These are phyloP conservation scores for Protosalanx chinensis DNA, from an alignment of 2,797 vertebrate species.

Conservation along the genomic window DNA sequence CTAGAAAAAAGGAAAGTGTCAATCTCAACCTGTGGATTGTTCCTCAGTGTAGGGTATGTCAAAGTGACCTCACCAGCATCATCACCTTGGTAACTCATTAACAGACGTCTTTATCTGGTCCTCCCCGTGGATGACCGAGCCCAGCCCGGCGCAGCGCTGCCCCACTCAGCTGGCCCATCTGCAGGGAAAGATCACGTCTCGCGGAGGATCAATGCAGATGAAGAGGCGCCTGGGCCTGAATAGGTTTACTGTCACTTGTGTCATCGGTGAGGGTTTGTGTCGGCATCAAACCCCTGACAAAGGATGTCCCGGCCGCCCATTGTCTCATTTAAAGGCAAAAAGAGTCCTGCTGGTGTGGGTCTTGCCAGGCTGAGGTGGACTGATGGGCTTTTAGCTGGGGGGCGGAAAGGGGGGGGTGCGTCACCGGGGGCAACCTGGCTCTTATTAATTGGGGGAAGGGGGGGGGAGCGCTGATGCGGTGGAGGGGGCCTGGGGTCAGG, in stretches of 20 bases:
- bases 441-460: constrained; percentile 60
- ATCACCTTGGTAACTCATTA: constrained; percentile 1
- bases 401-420: constrained; percentile 57
- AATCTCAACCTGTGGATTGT: constrained; percentile 4
- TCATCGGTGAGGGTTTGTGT: constrained; percentile 55
- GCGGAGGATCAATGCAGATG: constrained; percentile 49
- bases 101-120: background rate
- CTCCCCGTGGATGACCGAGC: background rate
- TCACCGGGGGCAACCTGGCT: constrained; percentile 74
- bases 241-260: constrained; percentile 68
- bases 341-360: constrained; percentile 56
- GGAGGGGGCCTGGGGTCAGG: constrained; percentile 83
- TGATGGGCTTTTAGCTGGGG: constrained; percentile 62
- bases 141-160: background rate
- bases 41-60: too few species aligned
- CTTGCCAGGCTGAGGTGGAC: background rate
- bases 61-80: background rate
- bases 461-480: constrained; percentile 68
- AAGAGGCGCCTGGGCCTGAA: constrained; percentile 52
- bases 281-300: constrained; percentile 63
- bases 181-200: constrained; percentile 42
- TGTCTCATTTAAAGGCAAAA: constrained; percentile 68
- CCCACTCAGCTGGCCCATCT: constrained; percentile 41
- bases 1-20: background rate
- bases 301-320: constrained; percentile 57